Evolutionary conservation across 2,113 vertebrate species (phyloP).

Genomic region (Brachyhypopomus occidentalis): DNA sequence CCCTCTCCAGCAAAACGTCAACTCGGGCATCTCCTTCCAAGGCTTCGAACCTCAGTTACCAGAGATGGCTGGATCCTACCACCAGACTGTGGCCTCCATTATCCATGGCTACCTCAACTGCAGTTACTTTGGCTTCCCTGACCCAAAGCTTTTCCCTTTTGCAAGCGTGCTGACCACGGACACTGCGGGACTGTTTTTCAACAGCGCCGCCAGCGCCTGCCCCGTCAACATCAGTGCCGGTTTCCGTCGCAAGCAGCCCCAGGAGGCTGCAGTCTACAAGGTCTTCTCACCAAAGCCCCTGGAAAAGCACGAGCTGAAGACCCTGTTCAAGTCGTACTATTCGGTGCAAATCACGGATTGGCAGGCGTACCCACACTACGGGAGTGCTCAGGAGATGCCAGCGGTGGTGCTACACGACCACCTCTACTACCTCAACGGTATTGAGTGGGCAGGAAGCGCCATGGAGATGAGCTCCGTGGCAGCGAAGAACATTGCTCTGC

Average conservation of each 20-base stretch:
- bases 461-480: slow-evolving; percentile 95
- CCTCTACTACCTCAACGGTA: slow-evolving; percentile 91
- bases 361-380: slow-evolving; percentile 84
- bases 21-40: slow-evolving; percentile 79
- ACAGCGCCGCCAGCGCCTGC: slow-evolving; percentile 86
- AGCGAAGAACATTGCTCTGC: slow-evolving; percentile 93
- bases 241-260: slow-evolving; percentile 92
- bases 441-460: slow-evolving; percentile 93
- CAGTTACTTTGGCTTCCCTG: slow-evolving; percentile 90
- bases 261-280: slow-evolving; percentile 92
- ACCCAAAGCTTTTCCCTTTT: slow-evolving; percentile 94
- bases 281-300: slow-evolving; percentile 86
- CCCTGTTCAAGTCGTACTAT: slow-evolving; percentile 95
- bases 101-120: slow-evolving; percentile 98
- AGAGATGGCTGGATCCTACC: slow-evolving; percentile 78
- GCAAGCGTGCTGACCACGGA: slow-evolving; percentile 88
- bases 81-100: slow-evolving; percentile 84
- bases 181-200: slow-evolving; percentile 83
- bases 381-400: slow-evolving; percentile 76
- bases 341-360: slow-evolving; percentile 92
- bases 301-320: slow-evolving; percentile 87
- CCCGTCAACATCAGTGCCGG: slow-evolving; percentile 87
- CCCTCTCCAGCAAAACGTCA: slow-evolving; percentile 78
- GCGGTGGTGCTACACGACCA: slow-evolving; percentile 86
- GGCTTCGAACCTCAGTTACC: slow-evolving; percentile 79